A percentile compares a stretch with the other conserved stretches of the same genome.
Evolutionary conservation across 2,113 vertebrate genomes (phyloP).

Genomic region (Python bivittatus): DNA sequence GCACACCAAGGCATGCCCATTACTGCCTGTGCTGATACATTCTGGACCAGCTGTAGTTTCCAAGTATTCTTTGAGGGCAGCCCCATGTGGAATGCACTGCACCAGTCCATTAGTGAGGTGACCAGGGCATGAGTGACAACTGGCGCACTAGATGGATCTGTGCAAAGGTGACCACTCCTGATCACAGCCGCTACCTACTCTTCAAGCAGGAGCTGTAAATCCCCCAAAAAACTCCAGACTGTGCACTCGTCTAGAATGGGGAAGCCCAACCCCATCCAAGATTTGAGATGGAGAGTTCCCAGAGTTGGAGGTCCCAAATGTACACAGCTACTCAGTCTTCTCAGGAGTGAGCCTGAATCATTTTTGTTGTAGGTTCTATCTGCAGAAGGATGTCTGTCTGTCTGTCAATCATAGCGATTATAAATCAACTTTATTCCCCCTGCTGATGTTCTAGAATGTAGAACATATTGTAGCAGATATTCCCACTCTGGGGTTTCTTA

Average conservation of each 20-base stretch:
- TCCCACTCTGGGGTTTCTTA: neutral
- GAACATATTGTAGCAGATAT: too few relatives aligned
- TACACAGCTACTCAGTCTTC: neutral
- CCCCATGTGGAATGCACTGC: neutral
- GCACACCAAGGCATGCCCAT: neutral
- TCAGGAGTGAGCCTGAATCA: neutral
- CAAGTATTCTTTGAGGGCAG: neutral
- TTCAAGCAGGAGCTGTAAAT: neutral
- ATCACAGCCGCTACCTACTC: neutral
- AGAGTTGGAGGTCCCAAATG: neutral
- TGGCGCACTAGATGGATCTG: neutral
- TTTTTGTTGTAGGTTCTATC: neutral
- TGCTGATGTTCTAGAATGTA: neutral
- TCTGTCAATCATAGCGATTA: neutral
- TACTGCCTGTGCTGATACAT: neutral
- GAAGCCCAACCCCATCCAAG: neutral
- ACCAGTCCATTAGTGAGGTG: neutral
- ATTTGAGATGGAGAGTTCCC: neutral
- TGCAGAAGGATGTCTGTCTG: neutral
- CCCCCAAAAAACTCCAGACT: neutral
- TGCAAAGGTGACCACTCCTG: neutral
- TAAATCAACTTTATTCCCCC: neutral
- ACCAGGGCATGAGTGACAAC: neutral
- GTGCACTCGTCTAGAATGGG: neutral
- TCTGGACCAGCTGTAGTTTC: neutral